These are phyloP conservation scores for Scaptomyza graminum DNA, from an alignment of 1,140 invertebrate species.

Conservation along the genomic window DNA sequence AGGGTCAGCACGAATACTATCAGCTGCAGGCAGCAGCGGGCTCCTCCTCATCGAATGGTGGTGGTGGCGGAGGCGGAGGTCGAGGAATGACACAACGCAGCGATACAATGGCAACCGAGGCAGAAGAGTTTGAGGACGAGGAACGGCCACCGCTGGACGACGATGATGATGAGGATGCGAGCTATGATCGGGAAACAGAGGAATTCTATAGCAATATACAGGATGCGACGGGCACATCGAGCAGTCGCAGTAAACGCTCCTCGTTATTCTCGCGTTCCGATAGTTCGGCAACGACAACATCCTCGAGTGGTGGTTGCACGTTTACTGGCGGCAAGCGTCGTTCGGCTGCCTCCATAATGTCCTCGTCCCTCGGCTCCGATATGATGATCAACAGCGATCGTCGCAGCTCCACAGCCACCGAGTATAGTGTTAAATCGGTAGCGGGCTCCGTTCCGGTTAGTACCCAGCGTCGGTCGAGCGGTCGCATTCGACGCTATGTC, in stretches of 20 bases:
- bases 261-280: slow-evolving; percentile 82
- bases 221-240: slow-evolving; percentile 64
- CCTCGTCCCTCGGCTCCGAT: slow-evolving; percentile 79
- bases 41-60: slow-evolving; percentile 57
- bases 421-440: slow-evolving; percentile 67
- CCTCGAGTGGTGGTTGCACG: slow-evolving; percentile 76
- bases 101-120: slow-evolving; percentile 73
- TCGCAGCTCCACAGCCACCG: slow-evolving; percentile 78
- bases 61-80: background rate
- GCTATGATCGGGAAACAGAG: slow-evolving; percentile 77
- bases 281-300: slow-evolving; percentile 81
- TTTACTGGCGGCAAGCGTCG: slow-evolving; percentile 69
- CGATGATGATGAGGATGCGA: slow-evolving; percentile 67
- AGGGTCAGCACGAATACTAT: slow-evolving; percentile 58
- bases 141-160: slow-evolving; percentile 48
- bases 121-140: slow-evolving; percentile 71
- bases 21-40: slow-evolving; percentile 53
- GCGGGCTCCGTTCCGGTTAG: slow-evolving; percentile 20
- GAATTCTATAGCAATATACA: slow-evolving; percentile 82
- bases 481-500: slow-evolving; percentile 73
- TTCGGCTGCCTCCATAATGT: slow-evolving; percentile 80
- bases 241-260: slow-evolving; percentile 71
- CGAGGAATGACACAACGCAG: slow-evolving; percentile 53
- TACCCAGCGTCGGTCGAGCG: slow-evolving; percentile 71
- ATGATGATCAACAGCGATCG: slow-evolving; percentile 71